phyloP scores from a whole-genome alignment of 2,113 vertebrate species.

The Oncorhynchus masou region DNA sequence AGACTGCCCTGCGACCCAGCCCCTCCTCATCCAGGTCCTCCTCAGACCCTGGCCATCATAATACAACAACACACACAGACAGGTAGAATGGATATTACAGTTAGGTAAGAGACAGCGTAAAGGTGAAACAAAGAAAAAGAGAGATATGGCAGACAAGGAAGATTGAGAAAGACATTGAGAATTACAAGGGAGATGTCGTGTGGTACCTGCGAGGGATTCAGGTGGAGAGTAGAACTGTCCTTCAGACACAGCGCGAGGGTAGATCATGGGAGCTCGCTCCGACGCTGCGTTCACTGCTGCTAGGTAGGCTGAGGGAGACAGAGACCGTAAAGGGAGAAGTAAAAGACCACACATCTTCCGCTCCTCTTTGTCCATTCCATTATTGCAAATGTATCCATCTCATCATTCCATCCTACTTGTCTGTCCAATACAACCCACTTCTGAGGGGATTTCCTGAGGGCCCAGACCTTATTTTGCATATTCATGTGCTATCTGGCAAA shows the following conservation, averaged over 20 bases:
- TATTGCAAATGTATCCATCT: no score
- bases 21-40: slow-evolving; percentile 77
- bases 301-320: slow-evolving; percentile 76
- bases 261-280: slow-evolving; percentile 78
- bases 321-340: slow-evolving; percentile 1
- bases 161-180: no score
- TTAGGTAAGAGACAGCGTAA: neutral
- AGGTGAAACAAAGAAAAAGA: neutral
- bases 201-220: slow-evolving; percentile 88
- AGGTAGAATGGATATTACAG: neutral
- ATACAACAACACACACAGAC: neutral
- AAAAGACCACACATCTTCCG: neutral
- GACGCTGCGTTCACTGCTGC: slow-evolving; percentile 80
- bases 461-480: no score
- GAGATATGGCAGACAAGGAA: no score
- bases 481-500: no score
- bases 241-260: slow-evolving; percentile 82
- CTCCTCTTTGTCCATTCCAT: no score
- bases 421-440: no score
- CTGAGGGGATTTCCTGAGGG: no score
- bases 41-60: slow-evolving; percentile 68
- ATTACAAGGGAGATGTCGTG: neutral
- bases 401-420: no score
- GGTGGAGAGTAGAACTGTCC: slow-evolving; percentile 97
- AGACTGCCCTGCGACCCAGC: slow-evolving; percentile 64